phyloP scores from a whole-genome alignment of 2,797 vertebrate genomes.

The Enteromius unitaeniatus region DNA sequence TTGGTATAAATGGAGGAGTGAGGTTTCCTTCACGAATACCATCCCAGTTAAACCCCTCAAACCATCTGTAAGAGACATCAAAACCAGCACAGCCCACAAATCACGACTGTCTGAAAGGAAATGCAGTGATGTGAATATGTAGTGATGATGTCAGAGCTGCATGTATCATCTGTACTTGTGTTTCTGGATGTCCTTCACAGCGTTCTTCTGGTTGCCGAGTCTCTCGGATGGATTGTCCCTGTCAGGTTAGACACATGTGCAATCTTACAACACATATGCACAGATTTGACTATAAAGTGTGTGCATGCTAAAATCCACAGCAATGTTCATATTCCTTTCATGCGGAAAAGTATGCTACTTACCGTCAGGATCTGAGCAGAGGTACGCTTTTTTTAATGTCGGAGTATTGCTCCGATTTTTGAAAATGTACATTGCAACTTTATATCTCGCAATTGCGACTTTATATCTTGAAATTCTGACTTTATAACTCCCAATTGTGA shows the following conservation, averaged over 20 bases:
- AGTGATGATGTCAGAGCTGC: background rate
- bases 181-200: conserved; percentile 99
- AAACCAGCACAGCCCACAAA: background rate
- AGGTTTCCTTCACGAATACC: conserved; percentile 95
- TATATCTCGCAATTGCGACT: too few species aligned
- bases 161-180: conserved; percentile 82
- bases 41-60: conserved; percentile 99
- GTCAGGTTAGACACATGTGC: conserved; percentile 9
- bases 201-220: conserved; percentile 99
- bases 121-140: background rate
- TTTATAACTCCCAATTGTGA: too few species aligned
- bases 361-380: too few species aligned
- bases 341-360: too few species aligned
- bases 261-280: background rate
- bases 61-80: conserved; percentile 84
- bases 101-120: background rate
- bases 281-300: too few species aligned
- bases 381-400: too few species aligned
- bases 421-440: too few species aligned
- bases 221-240: conserved; percentile 99
- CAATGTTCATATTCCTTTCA: too few species aligned
- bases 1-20: conserved; percentile 96
- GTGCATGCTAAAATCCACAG: too few species aligned
- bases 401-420: too few species aligned
- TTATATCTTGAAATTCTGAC: too few species aligned